phyloP scores from a whole-genome alignment of 2,113 vertebrate species.

The Thunnus maccoyii region DNA sequence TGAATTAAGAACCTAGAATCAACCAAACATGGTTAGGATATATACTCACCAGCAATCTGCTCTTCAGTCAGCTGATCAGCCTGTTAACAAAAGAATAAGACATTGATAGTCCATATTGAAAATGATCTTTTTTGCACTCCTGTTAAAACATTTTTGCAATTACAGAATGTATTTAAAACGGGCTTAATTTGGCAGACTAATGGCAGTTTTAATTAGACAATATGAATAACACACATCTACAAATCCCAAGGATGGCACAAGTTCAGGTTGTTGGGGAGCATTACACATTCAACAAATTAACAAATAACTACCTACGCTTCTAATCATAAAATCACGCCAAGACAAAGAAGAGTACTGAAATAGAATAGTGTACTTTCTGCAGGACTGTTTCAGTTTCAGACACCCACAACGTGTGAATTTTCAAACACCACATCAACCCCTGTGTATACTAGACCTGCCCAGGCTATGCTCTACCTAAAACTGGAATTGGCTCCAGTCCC shows the following conservation, averaged over 20 bases:
- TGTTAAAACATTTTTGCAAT: not conserved
- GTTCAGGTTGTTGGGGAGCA: too few species aligned
- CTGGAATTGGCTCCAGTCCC: too few species aligned
- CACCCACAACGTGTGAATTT: not conserved
- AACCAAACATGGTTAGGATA: slow-evolving; percentile 26
- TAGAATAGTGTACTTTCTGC: not conserved
- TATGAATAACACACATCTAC: not conserved
- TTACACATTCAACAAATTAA: too few species aligned
- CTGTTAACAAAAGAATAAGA: slow-evolving; percentile 76
- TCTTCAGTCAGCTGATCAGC: slow-evolving; percentile 94
- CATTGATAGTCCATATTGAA: not conserved
- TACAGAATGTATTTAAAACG: not conserved
- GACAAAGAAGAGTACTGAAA: not conserved
- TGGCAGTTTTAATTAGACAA: not conserved
- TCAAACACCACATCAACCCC: too few species aligned
- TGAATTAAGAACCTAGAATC: slow-evolving; percentile 22
- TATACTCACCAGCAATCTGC: slow-evolving; percentile 91
- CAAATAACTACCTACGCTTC: too few species aligned
- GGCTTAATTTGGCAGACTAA: not conserved
- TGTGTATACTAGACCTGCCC: too few species aligned
- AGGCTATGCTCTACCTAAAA: too few species aligned
- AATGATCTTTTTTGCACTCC: not conserved
- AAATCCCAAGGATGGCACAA: not conserved
- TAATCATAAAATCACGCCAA: too few species aligned
- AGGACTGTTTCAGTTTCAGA: not conserved